Conservation (phyloP, 1,140 invertebrate species). For the Anastrepha ludens region DNA sequence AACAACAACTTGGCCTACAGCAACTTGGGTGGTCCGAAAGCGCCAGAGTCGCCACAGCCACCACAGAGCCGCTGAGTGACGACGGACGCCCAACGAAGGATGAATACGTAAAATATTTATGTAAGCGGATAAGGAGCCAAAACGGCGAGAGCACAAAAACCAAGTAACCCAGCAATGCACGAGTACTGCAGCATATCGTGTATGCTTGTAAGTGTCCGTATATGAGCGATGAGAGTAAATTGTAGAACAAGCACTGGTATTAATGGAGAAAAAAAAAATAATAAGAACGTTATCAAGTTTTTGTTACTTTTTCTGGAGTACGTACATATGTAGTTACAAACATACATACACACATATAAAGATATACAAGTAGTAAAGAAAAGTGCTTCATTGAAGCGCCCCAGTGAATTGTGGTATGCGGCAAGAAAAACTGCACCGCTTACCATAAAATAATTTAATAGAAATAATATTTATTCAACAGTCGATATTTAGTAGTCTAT, state of each 20-base stretch:
- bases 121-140: slow-evolving; percentile 51
- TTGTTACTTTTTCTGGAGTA: not conserved
- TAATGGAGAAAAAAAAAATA: not conserved
- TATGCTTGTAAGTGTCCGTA: slow-evolving; percentile 39
- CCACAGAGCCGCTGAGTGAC: slow-evolving; percentile 6
- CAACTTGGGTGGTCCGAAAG: slow-evolving; percentile 51
- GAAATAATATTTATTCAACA: slow-evolving; percentile 4
- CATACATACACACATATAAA: too few species aligned
- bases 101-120: slow-evolving; percentile 41
- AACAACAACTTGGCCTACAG: not conserved
- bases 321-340: not conserved
- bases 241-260: not conserved
- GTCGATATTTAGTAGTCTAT: slow-evolving; percentile 10
- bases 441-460: slow-evolving; percentile 21
- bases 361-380: too few species aligned
- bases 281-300: not conserved
- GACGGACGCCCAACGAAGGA: slow-evolving; percentile 39
- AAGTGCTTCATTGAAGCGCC: not conserved
- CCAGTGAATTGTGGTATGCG: not conserved
- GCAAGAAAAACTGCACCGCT: not conserved
- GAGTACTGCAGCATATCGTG: not conserved
- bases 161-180: too few species aligned
- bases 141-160: not conserved
- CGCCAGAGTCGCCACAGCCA: slow-evolving; percentile 20
- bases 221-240: slow-evolving; percentile 48